A percentile compares a stretch with the other conserved stretches of the same genome.
These are phyloP conservation scores for Aurelia sp. DNA, from an alignment of 30 jellyfish, hydroid and myxozoan species.

Conservation along the genomic window DNA sequence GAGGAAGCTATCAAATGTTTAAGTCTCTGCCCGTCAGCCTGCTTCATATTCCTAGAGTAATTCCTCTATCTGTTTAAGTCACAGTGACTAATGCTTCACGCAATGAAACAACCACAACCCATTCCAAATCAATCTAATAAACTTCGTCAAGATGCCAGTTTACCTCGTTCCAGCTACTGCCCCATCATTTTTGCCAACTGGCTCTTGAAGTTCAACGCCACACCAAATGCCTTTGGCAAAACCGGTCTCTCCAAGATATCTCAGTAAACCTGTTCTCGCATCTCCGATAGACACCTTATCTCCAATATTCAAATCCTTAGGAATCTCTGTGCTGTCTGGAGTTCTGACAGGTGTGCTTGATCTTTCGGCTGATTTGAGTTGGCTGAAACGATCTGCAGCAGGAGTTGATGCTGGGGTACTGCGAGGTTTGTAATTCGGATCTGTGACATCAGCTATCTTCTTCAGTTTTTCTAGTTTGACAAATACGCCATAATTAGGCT, in stretches of 20 bases:
- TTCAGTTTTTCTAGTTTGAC: constrained; percentile 84
- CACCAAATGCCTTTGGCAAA: constrained; percentile 99
- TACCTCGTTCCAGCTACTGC: constrained; percentile 99
- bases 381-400: constrained; percentile 30
- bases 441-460: constrained; percentile 67
- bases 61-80: too few relatives aligned
- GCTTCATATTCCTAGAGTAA: too few relatives aligned
- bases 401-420: constrained; percentile 43
- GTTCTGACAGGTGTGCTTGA: constrained; percentile 62
- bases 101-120: too few relatives aligned
- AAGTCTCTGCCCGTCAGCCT: too few relatives aligned
- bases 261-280: constrained; percentile 68
- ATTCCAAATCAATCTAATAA: not conserved
- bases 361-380: constrained; percentile 20
- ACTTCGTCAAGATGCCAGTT: not conserved
- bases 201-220: constrained; percentile 94
- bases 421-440: constrained; percentile 53
- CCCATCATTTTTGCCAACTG: constrained; percentile 96
- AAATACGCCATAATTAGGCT: constrained; percentile 93
- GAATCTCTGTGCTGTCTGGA: constrained; percentile 64
- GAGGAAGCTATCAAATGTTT: too few relatives aligned
- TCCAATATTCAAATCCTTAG: constrained; percentile 73
- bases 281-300: constrained; percentile 88
- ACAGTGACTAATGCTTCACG: too few relatives aligned
- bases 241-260: constrained; percentile 91